phyloP scores from a whole-genome alignment of 2,113 vertebrate species.

The human (Homo sapiens) region GRCh38 chr1:152212001-152212500 shows the following conservation, averaged over 20 bases:
- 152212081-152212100: conserved; percentile 49
- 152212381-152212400: background rate
- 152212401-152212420: background rate
- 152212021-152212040: background rate
- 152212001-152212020: conserved; percentile 27
- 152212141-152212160: conserved; percentile 19
- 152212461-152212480: background rate
- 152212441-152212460: background rate
- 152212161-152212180: background rate
- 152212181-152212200: background rate
- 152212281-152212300: background rate
- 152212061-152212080: conserved; percentile 26
- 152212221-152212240: background rate
- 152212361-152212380: background rate
- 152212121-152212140: conserved; percentile 52
- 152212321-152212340: background rate
- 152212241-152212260: background rate
- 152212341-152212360: conserved; percentile 25
- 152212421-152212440: background rate
- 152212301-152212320: conserved; percentile 1
- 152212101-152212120: conserved; percentile 13
- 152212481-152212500: background rate
- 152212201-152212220: background rate
- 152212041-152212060: conserved; percentile 38
- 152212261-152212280: background rate